Conservation (phyloP, 2,113 vertebrate genomes). For the Crotalus horridus region DNA sequence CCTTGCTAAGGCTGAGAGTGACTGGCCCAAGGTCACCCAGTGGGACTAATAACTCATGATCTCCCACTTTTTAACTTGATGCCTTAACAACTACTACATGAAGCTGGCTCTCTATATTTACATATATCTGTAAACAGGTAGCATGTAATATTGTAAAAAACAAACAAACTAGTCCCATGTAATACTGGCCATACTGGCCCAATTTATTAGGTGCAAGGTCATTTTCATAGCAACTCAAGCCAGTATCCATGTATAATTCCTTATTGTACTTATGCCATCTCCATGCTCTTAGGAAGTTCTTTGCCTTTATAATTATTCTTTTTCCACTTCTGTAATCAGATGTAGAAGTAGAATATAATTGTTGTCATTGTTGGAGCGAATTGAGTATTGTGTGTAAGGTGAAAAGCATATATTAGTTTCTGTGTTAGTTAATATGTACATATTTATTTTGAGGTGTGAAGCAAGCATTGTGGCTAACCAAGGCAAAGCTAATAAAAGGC, state of each 20-base stretch:
- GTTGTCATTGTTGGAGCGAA: background rate
- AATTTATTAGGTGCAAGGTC: background rate
- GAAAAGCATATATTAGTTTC: background rate
- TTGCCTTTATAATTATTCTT: background rate
- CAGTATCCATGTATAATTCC: background rate
- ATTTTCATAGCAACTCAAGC: background rate
- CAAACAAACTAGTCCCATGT: background rate
- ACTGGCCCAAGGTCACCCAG: background rate
- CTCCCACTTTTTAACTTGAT: background rate
- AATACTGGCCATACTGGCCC: background rate
- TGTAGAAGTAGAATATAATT: background rate
- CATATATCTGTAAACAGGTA: background rate
- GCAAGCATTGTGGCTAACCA: slow-evolving; percentile 93
- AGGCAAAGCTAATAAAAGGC: slow-evolving; percentile 79
- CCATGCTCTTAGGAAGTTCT: background rate
- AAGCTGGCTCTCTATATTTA: background rate
- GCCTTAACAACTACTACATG: background rate
- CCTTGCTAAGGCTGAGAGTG: background rate
- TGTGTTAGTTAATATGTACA: background rate
- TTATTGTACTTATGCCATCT: background rate
- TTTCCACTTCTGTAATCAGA: background rate
- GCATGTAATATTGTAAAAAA: background rate
- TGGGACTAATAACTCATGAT: background rate
- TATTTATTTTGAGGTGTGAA: slow-evolving; percentile 74
- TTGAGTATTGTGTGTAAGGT: background rate